These are phyloP conservation scores for Netelia inedita DNA, from an alignment of 2,888 invertebrate species.

Conservation along the genomic window DNA sequence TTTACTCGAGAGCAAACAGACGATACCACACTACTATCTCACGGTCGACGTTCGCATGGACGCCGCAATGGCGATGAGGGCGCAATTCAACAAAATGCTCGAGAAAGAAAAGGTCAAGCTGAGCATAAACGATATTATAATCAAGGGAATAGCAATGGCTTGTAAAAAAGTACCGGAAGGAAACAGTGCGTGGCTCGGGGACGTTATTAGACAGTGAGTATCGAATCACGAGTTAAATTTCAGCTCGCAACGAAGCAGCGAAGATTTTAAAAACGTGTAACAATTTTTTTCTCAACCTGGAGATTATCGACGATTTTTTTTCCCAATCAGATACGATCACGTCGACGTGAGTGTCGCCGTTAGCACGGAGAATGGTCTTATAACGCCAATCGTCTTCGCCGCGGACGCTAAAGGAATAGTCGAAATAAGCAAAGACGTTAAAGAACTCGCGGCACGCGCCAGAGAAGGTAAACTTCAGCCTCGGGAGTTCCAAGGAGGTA, in stretches of 20 bases:
- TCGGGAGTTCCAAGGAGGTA: constrained; percentile 98
- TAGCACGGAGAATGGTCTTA: constrained; percentile 96
- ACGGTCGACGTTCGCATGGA: constrained; percentile 95
- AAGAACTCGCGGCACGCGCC: constrained; percentile 93
- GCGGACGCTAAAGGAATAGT: constrained; percentile 96
- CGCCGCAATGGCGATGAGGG: constrained; percentile 89
- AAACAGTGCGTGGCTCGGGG: constrained; percentile 98
- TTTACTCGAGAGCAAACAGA: constrained; percentile 94
- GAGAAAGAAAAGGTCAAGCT: constrained; percentile 94
- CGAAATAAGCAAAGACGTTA: constrained; percentile 93
- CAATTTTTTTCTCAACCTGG: background rate
- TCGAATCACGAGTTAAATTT: constrained; percentile 28
- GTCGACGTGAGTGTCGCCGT: constrained; percentile 99
- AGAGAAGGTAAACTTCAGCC: constrained; percentile 95
- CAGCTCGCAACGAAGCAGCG: background rate
- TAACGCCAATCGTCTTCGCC: constrained; percentile 97
- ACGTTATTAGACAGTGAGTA: constrained; percentile 95
- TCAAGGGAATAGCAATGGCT: constrained; percentile 96
- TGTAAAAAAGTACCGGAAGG: constrained; percentile 96
- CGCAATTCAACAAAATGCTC: constrained; percentile 91
- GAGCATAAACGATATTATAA: constrained; percentile 98
- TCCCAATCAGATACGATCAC: constrained; percentile 89
- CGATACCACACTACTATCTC: constrained; percentile 98
- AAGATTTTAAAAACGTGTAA: background rate
- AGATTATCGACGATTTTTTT: constrained; percentile 18